Base-by-base conservation (phyloP, 2,888 invertebrate species). In the Volucella bombylans region DNA sequence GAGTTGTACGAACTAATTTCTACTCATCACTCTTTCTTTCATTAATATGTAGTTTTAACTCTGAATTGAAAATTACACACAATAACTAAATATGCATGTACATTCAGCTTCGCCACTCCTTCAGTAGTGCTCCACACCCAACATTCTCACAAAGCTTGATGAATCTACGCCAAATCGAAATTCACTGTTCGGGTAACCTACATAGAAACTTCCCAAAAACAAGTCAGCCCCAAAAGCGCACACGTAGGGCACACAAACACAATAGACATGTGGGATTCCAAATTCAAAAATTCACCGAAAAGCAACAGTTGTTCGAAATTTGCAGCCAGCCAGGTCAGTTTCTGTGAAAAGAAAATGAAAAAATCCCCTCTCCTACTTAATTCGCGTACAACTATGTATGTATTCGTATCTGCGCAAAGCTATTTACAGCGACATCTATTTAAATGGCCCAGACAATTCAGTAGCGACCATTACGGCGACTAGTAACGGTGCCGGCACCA, bases 101-200 rank as follows among this genome's bases (percentile, higher is more conserved):
- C 31, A 31, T 6, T 31, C 31, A 31, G 0, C 6, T 31, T 31
- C 6, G 4, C 6, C 6, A 31, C 31, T 31, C 6, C 31, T 31
- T 31, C 31, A 1, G 31, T 31, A 31, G 31, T 6, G 31, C 31
- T 31, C 6, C 31, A 31, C 31, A 31, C 4, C 31, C 31, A 31
- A 31, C 31, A 31, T 6, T 31, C 31, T 31, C 31, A 31, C 6
- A 31, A 6, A 31, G 31, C 2, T 31, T 31, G 31, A 31, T 31
- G 31, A 31, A 31, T 31, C 4, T 39, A 41, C 69, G 59, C 50
- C 59, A 82, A 31, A 47, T 12, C 54, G 61, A 59, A 67, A 31
- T 31, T 31, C 31, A 31, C 6, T 6, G 31, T 77, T 77, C 82
- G 82, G 71, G 71, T 82, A 65, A 82, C 82, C 82, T 31, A n/a